A percentile compares a stretch with the other conserved stretches of the same genome.
Evolutionary conservation across 2,113 vertebrate genomes (phyloP).

Genomic region (Colaptes auratus): DNA sequence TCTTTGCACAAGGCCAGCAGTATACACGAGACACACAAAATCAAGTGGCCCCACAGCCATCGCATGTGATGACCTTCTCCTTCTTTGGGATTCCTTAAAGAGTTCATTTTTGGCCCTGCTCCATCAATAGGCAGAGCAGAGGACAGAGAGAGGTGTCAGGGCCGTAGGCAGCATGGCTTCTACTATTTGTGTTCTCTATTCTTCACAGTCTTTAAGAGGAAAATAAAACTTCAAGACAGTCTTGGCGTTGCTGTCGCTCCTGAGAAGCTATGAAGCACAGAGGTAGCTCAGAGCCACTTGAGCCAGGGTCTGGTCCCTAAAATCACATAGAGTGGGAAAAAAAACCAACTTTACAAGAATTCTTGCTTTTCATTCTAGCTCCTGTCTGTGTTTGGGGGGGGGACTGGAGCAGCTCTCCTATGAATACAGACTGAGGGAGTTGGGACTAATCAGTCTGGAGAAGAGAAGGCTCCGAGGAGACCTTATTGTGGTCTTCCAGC

Average conservation of each 20-base stretch:
- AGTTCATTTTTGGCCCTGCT: neutral
- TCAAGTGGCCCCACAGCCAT: neutral
- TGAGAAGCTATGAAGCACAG: neutral
- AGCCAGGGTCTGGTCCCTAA: neutral
- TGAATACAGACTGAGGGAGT: no score
- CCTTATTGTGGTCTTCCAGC: no score
- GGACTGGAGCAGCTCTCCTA: no score
- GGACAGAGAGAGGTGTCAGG: neutral
- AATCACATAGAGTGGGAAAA: neutral
- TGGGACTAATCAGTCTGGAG: no score
- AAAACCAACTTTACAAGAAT: accelerated
- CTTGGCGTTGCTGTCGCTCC: neutral
- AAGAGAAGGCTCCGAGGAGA: no score
- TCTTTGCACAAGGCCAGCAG: neutral
- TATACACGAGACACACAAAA: neutral
- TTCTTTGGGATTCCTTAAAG: neutral
- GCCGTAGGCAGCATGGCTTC: neutral
- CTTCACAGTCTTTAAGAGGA: neutral
- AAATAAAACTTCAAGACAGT: neutral
- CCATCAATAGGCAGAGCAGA: accelerated
- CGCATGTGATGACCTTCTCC: neutral
- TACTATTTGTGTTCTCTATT: neutral
- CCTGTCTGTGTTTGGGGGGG: neutral
- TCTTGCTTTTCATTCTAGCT: neutral
- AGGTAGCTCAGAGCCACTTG: neutral